Evolutionary conservation across 2,888 invertebrate genomes (phyloP), one percentile per base, ranked within the genome.

Genomic region (Miltochrista miniata): DNA sequence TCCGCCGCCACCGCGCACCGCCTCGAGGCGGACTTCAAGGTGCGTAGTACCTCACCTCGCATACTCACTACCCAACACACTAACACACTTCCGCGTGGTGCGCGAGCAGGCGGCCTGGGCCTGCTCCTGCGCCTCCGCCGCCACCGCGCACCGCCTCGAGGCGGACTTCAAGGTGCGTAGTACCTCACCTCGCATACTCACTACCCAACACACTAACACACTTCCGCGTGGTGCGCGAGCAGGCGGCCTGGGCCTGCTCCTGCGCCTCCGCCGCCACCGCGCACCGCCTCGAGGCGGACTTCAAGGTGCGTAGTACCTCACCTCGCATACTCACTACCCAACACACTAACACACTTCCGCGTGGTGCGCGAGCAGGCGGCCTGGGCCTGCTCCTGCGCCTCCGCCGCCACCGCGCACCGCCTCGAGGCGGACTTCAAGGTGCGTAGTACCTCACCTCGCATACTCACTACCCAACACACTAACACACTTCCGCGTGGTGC

Each of bases 401-500:
- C 96, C 62, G 93, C 94, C 13, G 92, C 93, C 55, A 95, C 98
- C 43, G 96, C 97, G 18, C 95, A 95, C 76, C 94, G 96, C 48
- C 93, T 99, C 48, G 98, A 99, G 77, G 95, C 96, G 33, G 98
- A 99, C 83, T 99, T 99, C 83, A 96, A 96, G 87, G 89, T 87
- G 59, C n/a, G n/a, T n/a, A n/a, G n/a, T n/a, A n/a, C n/a, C n/a
- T n/a, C n/a, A n/a, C n/a, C n/a, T n/a, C n/a, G n/a, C n/a, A n/a
- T n/a, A n/a, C n/a, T n/a, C n/a, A n/a, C n/a, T n/a, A n/a, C n/a
- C n/a, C n/a, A n/a, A n/a, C n/a, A n/a, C n/a, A n/a, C n/a, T n/a
- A n/a, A n/a, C n/a, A n/a, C n/a, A 99, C 91, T 99, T 99, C 91
- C 96, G 97, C 79, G 98, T 98, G 91, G 98, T 99, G 11, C 98